phyloP scores from a whole-genome alignment of 2,888 invertebrate species.

The Drosophila greeni region DNA sequence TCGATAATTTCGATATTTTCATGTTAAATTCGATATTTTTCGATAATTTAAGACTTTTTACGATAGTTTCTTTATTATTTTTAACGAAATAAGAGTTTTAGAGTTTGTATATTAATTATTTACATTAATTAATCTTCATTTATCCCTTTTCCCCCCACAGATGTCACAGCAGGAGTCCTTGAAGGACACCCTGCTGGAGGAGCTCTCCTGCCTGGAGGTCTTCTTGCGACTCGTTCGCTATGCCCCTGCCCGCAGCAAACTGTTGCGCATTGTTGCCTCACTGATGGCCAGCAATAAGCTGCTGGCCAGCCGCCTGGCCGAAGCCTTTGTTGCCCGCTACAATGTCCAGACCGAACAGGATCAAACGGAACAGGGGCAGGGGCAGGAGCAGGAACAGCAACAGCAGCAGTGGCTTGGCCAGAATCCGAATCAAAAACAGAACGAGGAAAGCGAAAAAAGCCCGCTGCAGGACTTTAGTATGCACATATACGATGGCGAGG shows the following conservation, averaged over 20 bases:
- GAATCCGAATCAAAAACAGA: not conserved
- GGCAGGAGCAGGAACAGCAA: too few relatives aligned
- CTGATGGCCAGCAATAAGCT: conserved; percentile 73
- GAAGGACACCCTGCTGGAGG: conserved; percentile 75
- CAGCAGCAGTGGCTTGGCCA: not conserved
- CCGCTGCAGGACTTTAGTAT: conserved; percentile 9
- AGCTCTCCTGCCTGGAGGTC: conserved; percentile 75
- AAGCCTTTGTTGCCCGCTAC: conserved; percentile 49
- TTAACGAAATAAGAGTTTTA: too few relatives aligned
- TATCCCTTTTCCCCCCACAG: conserved; percentile 56
- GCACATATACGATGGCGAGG: conserved; percentile 10
- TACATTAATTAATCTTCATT: too few relatives aligned
- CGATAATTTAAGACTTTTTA: not conserved
- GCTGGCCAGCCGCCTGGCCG: conserved; percentile 71
- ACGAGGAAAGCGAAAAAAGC: not conserved
- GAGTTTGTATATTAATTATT: too few relatives aligned
- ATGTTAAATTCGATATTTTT: not conserved
- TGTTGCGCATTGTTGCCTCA: conserved; percentile 75
- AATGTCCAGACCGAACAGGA: conserved; percentile 3
- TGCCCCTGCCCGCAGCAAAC: conserved; percentile 75
- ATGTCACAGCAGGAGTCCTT: conserved; percentile 73
- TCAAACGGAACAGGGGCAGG: not conserved
- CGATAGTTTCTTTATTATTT: not conserved
- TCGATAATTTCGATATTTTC: not conserved
- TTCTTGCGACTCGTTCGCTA: conserved; percentile 75